Evolutionary conservation across 1,140 invertebrate genomes (phyloP), one percentile per base, ranked within the genome.

Genomic region (Drosophila albomicans): DNA sequence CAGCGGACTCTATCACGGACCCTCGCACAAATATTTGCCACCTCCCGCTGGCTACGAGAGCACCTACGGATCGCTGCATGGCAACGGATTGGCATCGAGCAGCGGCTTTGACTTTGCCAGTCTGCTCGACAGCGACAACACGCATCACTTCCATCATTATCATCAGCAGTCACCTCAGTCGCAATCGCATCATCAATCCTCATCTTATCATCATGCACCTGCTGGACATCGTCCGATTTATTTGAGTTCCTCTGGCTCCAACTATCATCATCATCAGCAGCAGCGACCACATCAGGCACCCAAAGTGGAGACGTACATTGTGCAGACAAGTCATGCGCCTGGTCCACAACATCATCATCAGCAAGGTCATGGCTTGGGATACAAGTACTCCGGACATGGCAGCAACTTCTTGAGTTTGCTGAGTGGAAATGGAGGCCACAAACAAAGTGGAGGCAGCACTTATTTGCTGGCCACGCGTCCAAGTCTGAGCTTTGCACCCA

Each of bases 261-360:
- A 35, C 16, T 61, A 75, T 54, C 67, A 65, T 46, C 62, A 78
- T 46, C 59, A 32, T 4, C 65, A 52, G 20, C 66, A 25, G 3
- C 35, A 38, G 35, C 6, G 35, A 8, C 32, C 32, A 8, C 32
- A 32, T 8, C 32, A 79, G 32, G 51, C 66, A 8, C 78, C 81
- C 54, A 89, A 89, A 56, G 79, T 89, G 57, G 85, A 89, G 43
- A 89, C 85, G 0, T 89, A 90, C 6, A 90, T 89, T 41, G 81
- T 89, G 6, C 85, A 89, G 49, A 81, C 81, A 1, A 81, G 75
- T 49, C 49, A 63, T 10, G 48, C 41, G 5, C 11, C 41, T 2
- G 15, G 59, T 25, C 20, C 38, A 3, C 16, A 59, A 4, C 43
- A 67, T 32, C 57, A 56, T 20, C 13, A 43, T 7, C 54, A 35